Percentiles rank a stretch among this genome's conserved stretches.
These are phyloP conservation scores for Phodopus roborovskii DNA, from an alignment of 2,113 vertebrate species.

Conservation along the genomic window DNA sequence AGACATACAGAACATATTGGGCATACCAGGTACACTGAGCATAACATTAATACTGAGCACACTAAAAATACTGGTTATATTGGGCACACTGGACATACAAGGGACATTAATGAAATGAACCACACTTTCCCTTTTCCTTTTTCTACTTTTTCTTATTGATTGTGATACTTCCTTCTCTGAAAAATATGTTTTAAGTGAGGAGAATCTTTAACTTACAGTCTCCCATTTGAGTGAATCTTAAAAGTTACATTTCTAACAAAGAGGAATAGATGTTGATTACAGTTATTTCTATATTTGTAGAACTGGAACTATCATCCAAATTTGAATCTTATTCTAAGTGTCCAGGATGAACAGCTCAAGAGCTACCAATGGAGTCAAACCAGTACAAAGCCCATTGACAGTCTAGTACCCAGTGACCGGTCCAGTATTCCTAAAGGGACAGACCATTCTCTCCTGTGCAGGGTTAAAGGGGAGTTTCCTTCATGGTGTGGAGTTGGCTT, in stretches of 20 bases:
- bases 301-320: not conserved
- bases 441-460: not conserved
- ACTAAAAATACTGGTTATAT: not conserved
- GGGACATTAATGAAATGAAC: not conserved
- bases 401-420: not conserved
- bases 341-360: not conserved
- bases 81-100: not conserved
- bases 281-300: not conserved
- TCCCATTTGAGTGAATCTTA: not conserved
- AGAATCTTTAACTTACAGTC: not conserved
- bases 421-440: not conserved
- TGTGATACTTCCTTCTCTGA: not conserved
- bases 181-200: not conserved
- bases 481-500: not conserved
- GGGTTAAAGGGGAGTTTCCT: not conserved
- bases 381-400: not conserved
- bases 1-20: not conserved
- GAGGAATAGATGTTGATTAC: not conserved
- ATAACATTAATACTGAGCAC: not conserved
- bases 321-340: not conserved
- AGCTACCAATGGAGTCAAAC: not conserved
- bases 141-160: not conserved
- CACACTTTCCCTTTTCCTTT: not conserved
- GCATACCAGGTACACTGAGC: not conserved
- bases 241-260: not conserved